Evolutionary conservation across 2,113 vertebrate species (phyloP).

Genomic region (Podarcis muralis): DNA sequence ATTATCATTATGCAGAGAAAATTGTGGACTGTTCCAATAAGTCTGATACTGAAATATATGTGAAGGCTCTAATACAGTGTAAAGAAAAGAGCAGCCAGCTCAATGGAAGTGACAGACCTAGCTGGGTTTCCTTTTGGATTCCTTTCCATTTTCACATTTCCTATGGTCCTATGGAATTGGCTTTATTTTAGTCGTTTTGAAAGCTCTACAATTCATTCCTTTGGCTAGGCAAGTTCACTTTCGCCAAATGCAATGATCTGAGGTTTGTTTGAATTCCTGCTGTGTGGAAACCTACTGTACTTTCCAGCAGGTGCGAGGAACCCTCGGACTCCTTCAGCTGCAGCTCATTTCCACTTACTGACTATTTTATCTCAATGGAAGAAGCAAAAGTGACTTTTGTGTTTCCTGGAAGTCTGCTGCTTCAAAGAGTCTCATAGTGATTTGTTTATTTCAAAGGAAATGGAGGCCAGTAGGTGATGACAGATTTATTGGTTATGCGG

Average conservation of each 20-base stretch:
- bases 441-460: slow-evolving; percentile 88
- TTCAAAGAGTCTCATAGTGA: slow-evolving; percentile 80
- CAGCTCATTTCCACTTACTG: slow-evolving; percentile 78
- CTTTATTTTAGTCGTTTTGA: slow-evolving; percentile 62
- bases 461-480: slow-evolving; percentile 82
- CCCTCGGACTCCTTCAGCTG: slow-evolving; percentile 67
- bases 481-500: slow-evolving; percentile 86
- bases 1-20: slow-evolving; percentile 2
- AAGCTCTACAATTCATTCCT: slow-evolving; percentile 59
- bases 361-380: slow-evolving; percentile 78
- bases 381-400: slow-evolving; percentile 80
- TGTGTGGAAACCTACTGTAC: slow-evolving; percentile 65
- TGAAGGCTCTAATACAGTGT: background rate
- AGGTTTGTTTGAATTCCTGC: slow-evolving; percentile 72
- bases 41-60: background rate
- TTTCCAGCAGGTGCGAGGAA: slow-evolving; percentile 77
- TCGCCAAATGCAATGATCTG: slow-evolving; percentile 57
- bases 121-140: slow-evolving; percentile 39
- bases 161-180: slow-evolving; percentile 43
- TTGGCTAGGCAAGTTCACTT: slow-evolving; percentile 64
- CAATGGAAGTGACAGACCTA: background rate
- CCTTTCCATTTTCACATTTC: slow-evolving; percentile 52
- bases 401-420: slow-evolving; percentile 79
- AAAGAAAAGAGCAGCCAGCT: slow-evolving; percentile 23
- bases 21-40: background rate